phyloP scores from a whole-genome alignment of 2,888 invertebrate species.

The Trichogramma dendrolimi region DNA sequence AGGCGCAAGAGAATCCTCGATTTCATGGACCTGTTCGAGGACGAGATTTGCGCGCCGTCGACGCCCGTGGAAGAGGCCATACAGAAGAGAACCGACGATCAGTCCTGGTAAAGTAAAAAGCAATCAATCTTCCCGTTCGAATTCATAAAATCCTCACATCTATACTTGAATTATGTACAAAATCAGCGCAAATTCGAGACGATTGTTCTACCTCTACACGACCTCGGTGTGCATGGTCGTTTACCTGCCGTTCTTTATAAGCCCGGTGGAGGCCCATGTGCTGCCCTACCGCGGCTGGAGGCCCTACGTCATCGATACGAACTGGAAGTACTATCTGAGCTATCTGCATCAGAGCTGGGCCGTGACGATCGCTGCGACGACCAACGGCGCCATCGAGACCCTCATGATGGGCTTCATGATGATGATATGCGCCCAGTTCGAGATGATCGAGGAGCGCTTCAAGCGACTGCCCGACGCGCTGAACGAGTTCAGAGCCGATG shows the following conservation, averaged over 20 bases:
- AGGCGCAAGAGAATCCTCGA: slow-evolving; percentile 9
- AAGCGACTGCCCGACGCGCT: slow-evolving; percentile 7
- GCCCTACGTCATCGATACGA: slow-evolving; percentile 12
- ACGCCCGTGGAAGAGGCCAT: slow-evolving; percentile 9
- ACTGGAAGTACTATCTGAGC: slow-evolving; percentile 7
- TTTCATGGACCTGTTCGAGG: slow-evolving; percentile 13
- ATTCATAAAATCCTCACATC: too few relatives aligned
- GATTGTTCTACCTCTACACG: slow-evolving; percentile 9
- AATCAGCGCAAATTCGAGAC: slow-evolving; percentile 14
- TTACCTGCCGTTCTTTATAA: slow-evolving; percentile 18
- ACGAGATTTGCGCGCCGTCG: slow-evolving; percentile 3
- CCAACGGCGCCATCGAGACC: slow-evolving; percentile 17
- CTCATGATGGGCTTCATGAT: slow-evolving; percentile 25
- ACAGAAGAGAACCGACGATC: slow-evolving; percentile 11
- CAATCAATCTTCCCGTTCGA: too few relatives aligned
- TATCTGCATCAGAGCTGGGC: slow-evolving; percentile 14
- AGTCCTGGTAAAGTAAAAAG: slow-evolving; percentile 7
- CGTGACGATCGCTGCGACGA: slow-evolving; percentile 9
- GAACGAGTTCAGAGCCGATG: slow-evolving; percentile 3
- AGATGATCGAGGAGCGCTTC: slow-evolving; percentile 19
- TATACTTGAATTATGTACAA: too few relatives aligned
- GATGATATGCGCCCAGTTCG: slow-evolving; percentile 20
- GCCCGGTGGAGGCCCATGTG: slow-evolving; percentile 7
- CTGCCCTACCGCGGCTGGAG: slow-evolving; percentile 17
- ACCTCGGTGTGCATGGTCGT: slow-evolving; percentile 6